Base-by-base conservation (phyloP, 2,113 vertebrate species). In the Bettongia penicillata region DNA sequence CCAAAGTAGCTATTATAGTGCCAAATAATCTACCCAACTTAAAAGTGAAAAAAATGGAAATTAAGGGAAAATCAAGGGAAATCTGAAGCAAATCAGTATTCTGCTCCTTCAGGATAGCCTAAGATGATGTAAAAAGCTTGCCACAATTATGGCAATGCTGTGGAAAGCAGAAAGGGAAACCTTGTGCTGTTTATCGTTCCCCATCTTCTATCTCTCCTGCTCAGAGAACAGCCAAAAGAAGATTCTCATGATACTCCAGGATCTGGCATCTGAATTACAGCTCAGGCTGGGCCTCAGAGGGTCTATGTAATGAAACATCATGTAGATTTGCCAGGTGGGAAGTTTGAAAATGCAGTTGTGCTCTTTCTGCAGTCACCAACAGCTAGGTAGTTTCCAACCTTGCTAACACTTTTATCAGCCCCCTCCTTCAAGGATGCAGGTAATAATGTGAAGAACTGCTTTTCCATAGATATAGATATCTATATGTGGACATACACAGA, bases 11-110 rank as follows among this genome's bases (percentile, higher is more conserved):
- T 97, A 96, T 89, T 97, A 95, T 95, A 97, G 96, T 95, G 94
- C 98, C 97, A 96, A 98, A 98, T 95, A 98, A 98, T 96, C 98
- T 96, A 97, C 95, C 0, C 8, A 93, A 49, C 95, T 96, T 97
- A 98, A 98, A n/a, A 61, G 90, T 95, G 97, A 98, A 98, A 48
- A 48, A 93, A 97, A 91, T 95, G 91, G 97, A 98, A 97, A 92
- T 1, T 53, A 55, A 97, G 94, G 96, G 97, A 97, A 98, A 93
- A 0, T 57, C 57, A 93, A 90, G 94, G 93, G 84, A 90, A 84
- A 84, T 84, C n/a, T 84, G 68, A 53, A 95, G 61, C 2, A 92
- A 0, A 91, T 89, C 0, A 53, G 89, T 31, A 0, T 90, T 52
- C 94, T 95, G 91, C 28, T 96, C 96, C 77, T 61, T 94, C 93